These are phyloP conservation scores for Solenopsis fugax DNA, from an alignment of 1,140 invertebrate species.

Conservation along the genomic window DNA sequence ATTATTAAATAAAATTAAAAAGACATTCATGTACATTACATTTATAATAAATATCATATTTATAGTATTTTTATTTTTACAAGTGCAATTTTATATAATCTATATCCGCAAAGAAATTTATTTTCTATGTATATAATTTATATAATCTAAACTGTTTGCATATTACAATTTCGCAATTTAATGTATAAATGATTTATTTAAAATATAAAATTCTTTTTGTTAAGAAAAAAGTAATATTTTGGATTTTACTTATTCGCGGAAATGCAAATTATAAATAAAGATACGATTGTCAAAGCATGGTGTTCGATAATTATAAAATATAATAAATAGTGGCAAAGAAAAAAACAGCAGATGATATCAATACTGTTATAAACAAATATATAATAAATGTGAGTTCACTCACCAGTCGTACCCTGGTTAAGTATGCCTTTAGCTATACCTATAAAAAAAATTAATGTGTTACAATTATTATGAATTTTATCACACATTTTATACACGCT, in stretches of 20 bases:
- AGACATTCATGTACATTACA: not conserved
- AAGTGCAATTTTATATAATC: not conserved
- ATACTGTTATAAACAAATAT: not conserved
- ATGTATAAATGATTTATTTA: not conserved
- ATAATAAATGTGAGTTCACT: conserved; percentile 11
- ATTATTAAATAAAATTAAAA: not conserved
- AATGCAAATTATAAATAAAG: not conserved
- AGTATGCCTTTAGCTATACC: not conserved
- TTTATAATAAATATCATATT: not conserved
- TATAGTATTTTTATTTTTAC: not conserved
- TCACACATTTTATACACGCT: not conserved
- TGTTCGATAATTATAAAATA: not conserved
- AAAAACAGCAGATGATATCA: conserved; percentile 5
- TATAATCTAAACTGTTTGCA: not conserved
- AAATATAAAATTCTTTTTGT: not conserved
- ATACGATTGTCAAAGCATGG: not conserved
- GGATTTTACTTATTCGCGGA: not conserved
- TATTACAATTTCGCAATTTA: not conserved
- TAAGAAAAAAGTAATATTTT: not conserved
- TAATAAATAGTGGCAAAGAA: not conserved
- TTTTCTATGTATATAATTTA: not conserved
- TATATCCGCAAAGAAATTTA: not conserved
- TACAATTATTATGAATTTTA: conserved; percentile 8
- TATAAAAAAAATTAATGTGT: conserved; percentile 12
- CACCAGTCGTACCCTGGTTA: not conserved